Base-by-base conservation (phyloP, 2,888 invertebrate genomes). In the Habrosyne pyritoides region DNA sequence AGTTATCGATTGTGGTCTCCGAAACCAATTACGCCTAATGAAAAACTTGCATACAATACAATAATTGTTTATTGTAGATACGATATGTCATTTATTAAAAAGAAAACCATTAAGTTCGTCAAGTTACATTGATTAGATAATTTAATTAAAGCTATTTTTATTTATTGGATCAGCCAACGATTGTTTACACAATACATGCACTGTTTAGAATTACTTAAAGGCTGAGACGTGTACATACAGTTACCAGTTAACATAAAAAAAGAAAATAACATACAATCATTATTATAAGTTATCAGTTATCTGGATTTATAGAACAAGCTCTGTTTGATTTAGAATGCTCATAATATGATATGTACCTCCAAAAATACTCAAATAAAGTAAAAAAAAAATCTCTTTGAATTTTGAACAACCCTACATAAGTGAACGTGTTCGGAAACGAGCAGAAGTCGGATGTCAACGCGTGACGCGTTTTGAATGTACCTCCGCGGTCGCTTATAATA, bases 401-500 rank as follows among this genome's bases (percentile, higher is more conserved):
- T 14, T 8, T 7, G 0, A 8, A 0, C 26, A 84, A 57, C 84
- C 86, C 83, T 82, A 69, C 14, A 24, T 52, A 57, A 54, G 55
- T 57, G 64, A 67, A 69, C 65, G 66, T 73, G 79, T 81, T 80
- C 71, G 74, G 77, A 77, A 76, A 78, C 73, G 73, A 76, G 72
- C 73, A 79, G 74, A 86, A 86, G 84, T 89, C 84, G 84, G 81
- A 84, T 89, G 90, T 88, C 87, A 89, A 81, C 81, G 83, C 84
- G 84, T 89, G 87, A 90, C 86, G 83, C 85, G 85, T 75, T 87
- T 82, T 89, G 88, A 91, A 89, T 89, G 85, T 84, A 79, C 79
- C 79, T 74, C 71, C 69, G 75, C 63, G 68, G 65, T 67, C 66
- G 72, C 73, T 76, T 73, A 74, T 90, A 92, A 93, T 91, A 93